Evolutionary conservation across 1,140 invertebrate genomes (phyloP).

Genomic region (Megalopta genalis): DNA sequence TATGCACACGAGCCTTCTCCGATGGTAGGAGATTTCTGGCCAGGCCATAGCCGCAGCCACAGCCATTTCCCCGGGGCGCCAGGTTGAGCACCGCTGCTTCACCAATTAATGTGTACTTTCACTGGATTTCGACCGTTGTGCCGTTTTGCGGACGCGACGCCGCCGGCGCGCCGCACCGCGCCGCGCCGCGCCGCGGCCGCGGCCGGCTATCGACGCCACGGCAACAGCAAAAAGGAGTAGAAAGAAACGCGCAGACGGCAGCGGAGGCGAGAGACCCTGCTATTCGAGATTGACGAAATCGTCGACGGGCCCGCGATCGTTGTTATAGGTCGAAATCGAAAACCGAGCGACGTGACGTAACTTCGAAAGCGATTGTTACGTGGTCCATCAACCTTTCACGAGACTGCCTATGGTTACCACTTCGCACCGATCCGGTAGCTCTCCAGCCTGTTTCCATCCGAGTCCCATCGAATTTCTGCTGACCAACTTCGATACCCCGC

Average conservation of each 20-base stretch:
- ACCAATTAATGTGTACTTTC: slow-evolving; percentile 70
- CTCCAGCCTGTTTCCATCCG: background rate
- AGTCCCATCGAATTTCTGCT: background rate
- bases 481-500: too few relatives aligned
- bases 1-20: slow-evolving; percentile 42
- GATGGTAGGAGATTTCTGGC: slow-evolving; percentile 67
- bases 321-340: slow-evolving; percentile 21
- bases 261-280: too few relatives aligned
- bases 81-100: slow-evolving; percentile 11
- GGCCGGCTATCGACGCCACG: too few relatives aligned
- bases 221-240: too few relatives aligned
- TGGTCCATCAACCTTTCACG: slow-evolving; percentile 27
- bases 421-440: background rate
- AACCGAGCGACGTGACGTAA: slow-evolving; percentile 26
- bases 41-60: background rate
- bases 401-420: background rate
- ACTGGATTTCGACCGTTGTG: slow-evolving; percentile 61
- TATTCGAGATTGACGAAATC: background rate
- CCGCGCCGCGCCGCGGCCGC: too few relatives aligned
- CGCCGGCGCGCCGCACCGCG: too few relatives aligned
- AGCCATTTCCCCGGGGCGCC: background rate
- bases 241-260: too few relatives aligned
- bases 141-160: background rate
- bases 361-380: slow-evolving; percentile 43
- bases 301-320: background rate